Percentiles rank a stretch among this genome's conserved stretches.
Conservation (phyloP, 2,797 vertebrate genomes). For the Semaprochilodus insignis region DNA sequence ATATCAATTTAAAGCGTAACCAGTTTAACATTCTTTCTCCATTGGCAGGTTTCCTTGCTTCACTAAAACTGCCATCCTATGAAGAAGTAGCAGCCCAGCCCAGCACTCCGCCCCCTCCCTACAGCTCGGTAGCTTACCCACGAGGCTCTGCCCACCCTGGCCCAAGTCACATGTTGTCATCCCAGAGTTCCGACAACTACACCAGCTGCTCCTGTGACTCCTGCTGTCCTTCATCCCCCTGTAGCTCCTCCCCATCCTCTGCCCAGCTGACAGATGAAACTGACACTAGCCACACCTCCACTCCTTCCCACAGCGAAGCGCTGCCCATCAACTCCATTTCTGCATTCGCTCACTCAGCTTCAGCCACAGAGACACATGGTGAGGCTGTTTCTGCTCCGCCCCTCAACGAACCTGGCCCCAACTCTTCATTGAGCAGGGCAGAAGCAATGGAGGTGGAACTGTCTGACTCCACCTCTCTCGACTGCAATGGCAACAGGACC, state of each 20-base stretch:
- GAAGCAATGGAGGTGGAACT: slow-evolving; percentile 32
- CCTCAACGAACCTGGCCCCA: slow-evolving; percentile 12
- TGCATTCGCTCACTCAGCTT: slow-evolving; percentile 57
- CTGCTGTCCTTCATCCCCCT: slow-evolving; percentile 86
- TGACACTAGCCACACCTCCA: slow-evolving; percentile 82
- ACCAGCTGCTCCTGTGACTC: slow-evolving; percentile 90
- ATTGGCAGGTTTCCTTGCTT: slow-evolving; percentile 86
- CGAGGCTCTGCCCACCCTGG: slow-evolving; percentile 66
- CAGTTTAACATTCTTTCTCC: neutral
- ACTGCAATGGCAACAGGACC: slow-evolving; percentile 52
- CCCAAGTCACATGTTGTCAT: slow-evolving; percentile 78
- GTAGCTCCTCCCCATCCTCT: slow-evolving; percentile 85
- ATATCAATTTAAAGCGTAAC: neutral
- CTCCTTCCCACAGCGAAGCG: slow-evolving; percentile 63
- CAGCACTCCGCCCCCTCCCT: slow-evolving; percentile 90
- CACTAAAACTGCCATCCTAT: slow-evolving; percentile 93
- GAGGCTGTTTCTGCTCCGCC: slow-evolving; percentile 27
- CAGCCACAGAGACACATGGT: slow-evolving; percentile 29
- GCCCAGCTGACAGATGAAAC: slow-evolving; percentile 82
- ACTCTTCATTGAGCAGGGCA: slow-evolving; percentile 34
- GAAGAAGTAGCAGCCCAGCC: slow-evolving; percentile 92
- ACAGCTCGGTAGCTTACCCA: slow-evolving; percentile 78
- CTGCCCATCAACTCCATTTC: slow-evolving; percentile 27
- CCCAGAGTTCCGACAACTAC: slow-evolving; percentile 86
- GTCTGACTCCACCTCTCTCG: slow-evolving; percentile 15